Evolutionary conservation across 2,797 vertebrate species (phyloP), one percentile per base, ranked within the genome.

Genomic region (Anableps anableps): DNA sequence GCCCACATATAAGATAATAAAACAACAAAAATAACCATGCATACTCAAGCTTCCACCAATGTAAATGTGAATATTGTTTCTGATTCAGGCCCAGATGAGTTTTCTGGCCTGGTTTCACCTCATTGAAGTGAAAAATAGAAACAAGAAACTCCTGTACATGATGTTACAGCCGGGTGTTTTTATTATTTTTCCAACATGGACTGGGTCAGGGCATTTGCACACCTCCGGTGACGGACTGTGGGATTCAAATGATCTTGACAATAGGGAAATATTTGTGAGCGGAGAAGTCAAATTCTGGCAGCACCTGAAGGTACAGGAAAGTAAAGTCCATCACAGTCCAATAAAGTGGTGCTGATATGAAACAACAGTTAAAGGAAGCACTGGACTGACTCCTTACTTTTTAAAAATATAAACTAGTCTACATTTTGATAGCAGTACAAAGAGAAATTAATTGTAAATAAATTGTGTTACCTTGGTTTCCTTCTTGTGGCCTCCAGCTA

Each of bases 401-500:
- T 21, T 21, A 38, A 66, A 66, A 66, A 66, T 3, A 66, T 66
- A 16, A 45, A 43, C 26, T n/a, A 8, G 21, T 43, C 11, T 43
- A 26, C 26, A 29, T 71, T 71, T 71, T 43, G 13, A 45, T n/a
- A 71, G 45, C 1, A 8, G 41, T n/a, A 45, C 13, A 16, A 41
- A 47, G 68, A 16, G 11, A 47, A n/a, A 45, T 29, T 47, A 11
- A 23, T 26, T 38, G 13, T 23, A 53, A 51, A 26, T 50, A 51
- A 36, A 26, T 29, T 21, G 36, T 48, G 83, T 93, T 96, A 99
- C 98, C 97, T 98, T 99, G 4, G 97, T 98, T 70, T 99, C 98
- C 84, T 98, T 99, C 88, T 99, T 99, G 94, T 99, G 98, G 66
- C 98, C 98, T 94, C 98, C 99, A 84, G 98, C 99, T 87, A 99